Base-by-base conservation (phyloP, 1,140 invertebrate species). In the Antheraea pernyi region DNA sequence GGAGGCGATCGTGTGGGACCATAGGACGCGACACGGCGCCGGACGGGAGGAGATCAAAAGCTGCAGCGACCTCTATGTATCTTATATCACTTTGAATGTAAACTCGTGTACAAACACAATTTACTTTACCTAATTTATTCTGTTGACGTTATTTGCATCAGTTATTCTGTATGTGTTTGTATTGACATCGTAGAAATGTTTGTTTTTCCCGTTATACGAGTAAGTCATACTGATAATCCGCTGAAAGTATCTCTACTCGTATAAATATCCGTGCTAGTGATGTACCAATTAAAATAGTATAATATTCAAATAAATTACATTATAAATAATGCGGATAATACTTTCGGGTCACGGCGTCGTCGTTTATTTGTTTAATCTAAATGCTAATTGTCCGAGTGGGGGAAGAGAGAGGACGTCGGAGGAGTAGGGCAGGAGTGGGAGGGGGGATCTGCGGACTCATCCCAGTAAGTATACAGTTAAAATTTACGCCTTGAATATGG, bases 331-430 rank as follows among this genome's bases (percentile, higher is more conserved):
- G 71, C 22, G 67, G 71, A 77, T 81, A 77, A 78, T 74, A 70
- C 74, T 78, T 78, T 72, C 77, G 72, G 74, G 73, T 75, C 78
- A 78, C 78, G 76, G 67, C 69, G 75, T 68, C 67, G 64, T 70
- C 78, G 75, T 77, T 83, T 81, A 81, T 83, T 83, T 83, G 81
- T 81, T 81, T 83, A 83, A 83, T 83, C 81, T 81, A 81, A 83
- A 83, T 83, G 81, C 81, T 83, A 83, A 83, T 83, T 75, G 70
- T 73, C 70, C 72, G 46, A 0, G 61, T 10, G 19, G 5, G 7
- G 39, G 39, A 11, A 30, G 8, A 8, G 39, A 42, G 39, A 42
- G 67, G 46, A 48, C 22, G 61, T 30, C 48, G 59, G 59, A n/a
- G 59, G 48, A 59, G 48, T 13, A 11, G 68, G 59, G n/a, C n/a